These are phyloP conservation scores for Syncerus caffer DNA, from an alignment of 2,797 vertebrate species.

Conservation along the genomic window DNA sequence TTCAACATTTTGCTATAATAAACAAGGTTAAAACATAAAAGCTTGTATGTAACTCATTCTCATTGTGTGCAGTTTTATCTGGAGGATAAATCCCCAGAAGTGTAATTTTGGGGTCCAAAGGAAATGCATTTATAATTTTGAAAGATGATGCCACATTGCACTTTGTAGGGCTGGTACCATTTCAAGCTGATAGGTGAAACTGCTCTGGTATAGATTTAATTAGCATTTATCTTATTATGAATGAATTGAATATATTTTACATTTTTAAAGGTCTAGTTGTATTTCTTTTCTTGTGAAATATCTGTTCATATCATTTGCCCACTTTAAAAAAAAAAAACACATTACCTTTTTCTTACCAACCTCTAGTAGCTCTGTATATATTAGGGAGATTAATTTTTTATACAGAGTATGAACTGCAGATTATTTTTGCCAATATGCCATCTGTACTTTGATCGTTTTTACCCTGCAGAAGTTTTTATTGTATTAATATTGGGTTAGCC, in stretches of 20 bases:
- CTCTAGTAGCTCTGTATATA: background rate
- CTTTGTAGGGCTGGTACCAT: background rate
- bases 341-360: background rate
- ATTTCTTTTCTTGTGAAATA: background rate
- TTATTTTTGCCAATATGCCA: background rate
- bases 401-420: background rate
- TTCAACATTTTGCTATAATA: background rate
- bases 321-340: background rate
- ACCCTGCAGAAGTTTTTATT: background rate
- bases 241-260: background rate
- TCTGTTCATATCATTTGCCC: background rate
- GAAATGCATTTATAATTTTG: background rate
- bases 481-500: background rate
- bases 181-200: background rate
- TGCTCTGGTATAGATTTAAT: background rate
- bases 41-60: background rate
- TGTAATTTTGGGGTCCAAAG: background rate
- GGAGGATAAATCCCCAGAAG: background rate
- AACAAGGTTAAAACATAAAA: constrained; percentile 19
- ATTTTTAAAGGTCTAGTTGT: background rate
- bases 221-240: background rate
- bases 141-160: background rate
- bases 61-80: background rate
- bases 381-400: background rate
- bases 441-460: constrained; percentile 12